phyloP scores from a whole-genome alignment of 2,888 invertebrate species.

The Drosophila anomelani region DNA sequence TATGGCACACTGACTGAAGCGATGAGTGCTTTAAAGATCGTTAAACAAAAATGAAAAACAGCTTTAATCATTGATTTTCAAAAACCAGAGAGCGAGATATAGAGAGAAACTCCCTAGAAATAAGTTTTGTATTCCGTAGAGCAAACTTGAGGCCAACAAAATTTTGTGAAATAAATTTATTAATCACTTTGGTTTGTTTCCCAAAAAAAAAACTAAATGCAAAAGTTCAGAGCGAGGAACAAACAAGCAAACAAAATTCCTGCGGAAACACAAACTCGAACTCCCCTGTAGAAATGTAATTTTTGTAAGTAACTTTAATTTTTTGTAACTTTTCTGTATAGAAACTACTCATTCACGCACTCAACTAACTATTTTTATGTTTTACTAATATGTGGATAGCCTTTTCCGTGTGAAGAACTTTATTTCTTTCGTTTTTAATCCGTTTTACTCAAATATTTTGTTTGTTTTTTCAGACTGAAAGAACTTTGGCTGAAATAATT shows the following conservation, averaged over 20 bases:
- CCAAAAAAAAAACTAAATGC: too few relatives aligned
- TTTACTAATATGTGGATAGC: slow-evolving; percentile 20
- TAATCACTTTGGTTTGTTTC: slow-evolving; percentile 11
- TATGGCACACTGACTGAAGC: slow-evolving; percentile 24
- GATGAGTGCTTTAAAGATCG: slow-evolving; percentile 1
- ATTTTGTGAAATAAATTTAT: slow-evolving; percentile 16
- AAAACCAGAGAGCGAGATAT: slow-evolving; percentile 10
- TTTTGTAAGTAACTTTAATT: slow-evolving; percentile 38
- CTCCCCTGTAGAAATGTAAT: slow-evolving; percentile 17
- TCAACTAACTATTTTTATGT: slow-evolving; percentile 16
- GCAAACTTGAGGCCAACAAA: slow-evolving; percentile 21
- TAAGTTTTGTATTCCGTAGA: slow-evolving; percentile 43
- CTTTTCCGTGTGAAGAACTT: slow-evolving; percentile 19
- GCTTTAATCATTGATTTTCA: slow-evolving; percentile 27
- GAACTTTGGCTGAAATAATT: slow-evolving; percentile 90
- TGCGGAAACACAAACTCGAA: slow-evolving; percentile 9
- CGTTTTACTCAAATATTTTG: slow-evolving; percentile 33
- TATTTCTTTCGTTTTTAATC: slow-evolving; percentile 17
- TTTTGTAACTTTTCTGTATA: slow-evolving; percentile 6
- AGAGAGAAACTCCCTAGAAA: slow-evolving; percentile 27
- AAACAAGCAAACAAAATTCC: slow-evolving; percentile 3
- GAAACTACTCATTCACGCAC: slow-evolving; percentile 7
- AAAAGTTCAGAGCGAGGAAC: slow-evolving; percentile 10
- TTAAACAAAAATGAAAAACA: not conserved
- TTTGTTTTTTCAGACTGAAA: slow-evolving; percentile 88